phyloP scores from a whole-genome alignment of 2,888 invertebrate genomes.

The Alviniconcha strummeri region DNA sequence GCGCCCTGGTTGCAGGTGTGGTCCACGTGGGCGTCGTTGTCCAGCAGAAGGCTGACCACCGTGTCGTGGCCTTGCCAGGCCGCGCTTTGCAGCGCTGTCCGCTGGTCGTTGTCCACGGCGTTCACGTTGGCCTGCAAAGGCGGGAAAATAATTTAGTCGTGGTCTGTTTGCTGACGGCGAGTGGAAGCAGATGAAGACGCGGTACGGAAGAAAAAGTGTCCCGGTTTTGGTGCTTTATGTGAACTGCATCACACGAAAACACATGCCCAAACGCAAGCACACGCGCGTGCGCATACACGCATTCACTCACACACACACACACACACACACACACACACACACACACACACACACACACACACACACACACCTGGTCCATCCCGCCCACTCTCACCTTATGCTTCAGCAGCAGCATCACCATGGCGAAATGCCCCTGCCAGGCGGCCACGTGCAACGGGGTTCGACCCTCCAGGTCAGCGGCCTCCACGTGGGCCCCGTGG shows the following conservation, averaged over 20 bases:
- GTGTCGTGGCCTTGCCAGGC: constrained; percentile 95
- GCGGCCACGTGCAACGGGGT: constrained; percentile 87
- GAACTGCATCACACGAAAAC: not conserved
- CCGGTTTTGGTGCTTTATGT: too few species aligned
- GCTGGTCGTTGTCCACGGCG: constrained; percentile 73
- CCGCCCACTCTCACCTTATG: not conserved
- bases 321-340: constrained; percentile 1
- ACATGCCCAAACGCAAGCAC: not conserved
- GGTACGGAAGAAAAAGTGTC: too few species aligned
- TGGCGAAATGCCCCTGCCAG: constrained; percentile 92
- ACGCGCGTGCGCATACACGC: not conserved
- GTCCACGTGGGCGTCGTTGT: constrained; percentile 87
- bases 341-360: constrained; percentile 12
- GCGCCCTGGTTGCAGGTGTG: constrained; percentile 97
- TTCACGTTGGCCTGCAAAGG: constrained; percentile 90
- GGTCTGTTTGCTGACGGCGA: too few species aligned
- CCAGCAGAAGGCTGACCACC: constrained; percentile 85
- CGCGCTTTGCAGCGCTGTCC: constrained; percentile 94
- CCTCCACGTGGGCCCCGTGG: constrained; percentile 84
- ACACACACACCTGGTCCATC: not conserved
- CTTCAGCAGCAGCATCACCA: constrained; percentile 85
- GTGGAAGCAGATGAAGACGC: too few species aligned
- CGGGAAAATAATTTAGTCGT: too few species aligned
- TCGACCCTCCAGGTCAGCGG: constrained; percentile 91
- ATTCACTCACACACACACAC: not conserved